Evolutionary conservation across 2,888 invertebrate species (phyloP), one percentile per base, ranked within the genome.

Genomic region (Scaptodrosophila latifasciaeformis): DNA sequence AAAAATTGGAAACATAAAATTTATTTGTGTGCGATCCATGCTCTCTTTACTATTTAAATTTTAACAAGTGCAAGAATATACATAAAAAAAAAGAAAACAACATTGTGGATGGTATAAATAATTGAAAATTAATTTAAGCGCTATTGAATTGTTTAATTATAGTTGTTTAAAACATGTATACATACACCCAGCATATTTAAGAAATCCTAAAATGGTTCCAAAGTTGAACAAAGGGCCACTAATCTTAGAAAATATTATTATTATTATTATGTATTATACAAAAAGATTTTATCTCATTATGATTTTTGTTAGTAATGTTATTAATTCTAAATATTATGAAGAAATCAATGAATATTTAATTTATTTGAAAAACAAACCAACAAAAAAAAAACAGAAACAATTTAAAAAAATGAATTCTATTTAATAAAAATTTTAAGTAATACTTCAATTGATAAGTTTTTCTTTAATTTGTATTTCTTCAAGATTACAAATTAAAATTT

Each of bases 291-390:
- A 57, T 62, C 62, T 63, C 62, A 55, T 63, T 61, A 55, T 62
- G 67, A 72, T 75, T 82, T 82, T 82, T 83, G 82, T 82, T 82
- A 80, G 81, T 83, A 83, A 82, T 82, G 84, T 82, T 82, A 83
- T 82, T 65, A 76, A 66, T 67, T 69, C 67, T 67, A 63, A 60
- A 6, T 54, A 71, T 65, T 70, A 65, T 68, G 71, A 74, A 29
- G 19, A 30, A 50, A 49, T 43, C 43, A 44, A 43, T 39, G 45
- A 37, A 50, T 18, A 19, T 19, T 40, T 40, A 19, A 24, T 40
- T 40, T 40, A 40, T 40, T 40, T 40, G 10, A 18, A 37, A 61
- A 48, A 24, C 7, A 7, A 24, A 24, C n/a, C n/a, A n/a, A n/a
- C n/a, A n/a, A n/a, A n/a, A n/a, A n/a, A n/a, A n/a, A n/a, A n/a